phyloP scores from a whole-genome alignment of 2,888 invertebrate species.

The Sturmia bella region DNA sequence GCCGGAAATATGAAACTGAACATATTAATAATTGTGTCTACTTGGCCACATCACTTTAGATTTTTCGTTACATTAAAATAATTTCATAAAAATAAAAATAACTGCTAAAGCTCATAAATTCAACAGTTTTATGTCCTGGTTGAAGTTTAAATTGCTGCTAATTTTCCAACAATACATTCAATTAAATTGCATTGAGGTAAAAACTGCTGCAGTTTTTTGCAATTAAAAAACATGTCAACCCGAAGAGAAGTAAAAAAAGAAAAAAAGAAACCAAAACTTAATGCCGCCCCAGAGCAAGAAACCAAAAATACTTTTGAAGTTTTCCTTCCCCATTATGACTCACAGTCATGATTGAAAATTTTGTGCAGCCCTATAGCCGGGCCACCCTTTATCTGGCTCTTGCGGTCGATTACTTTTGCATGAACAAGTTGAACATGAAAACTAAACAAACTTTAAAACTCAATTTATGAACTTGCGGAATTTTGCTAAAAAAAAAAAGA shows the following conservation, averaged over 20 bases:
- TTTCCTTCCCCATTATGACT: conserved; percentile 52
- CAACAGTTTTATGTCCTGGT: conserved; percentile 21
- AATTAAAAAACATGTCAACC: conserved; percentile 66
- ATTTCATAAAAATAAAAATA: conserved; percentile 18
- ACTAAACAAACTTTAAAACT: conserved; percentile 65
- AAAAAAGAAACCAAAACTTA: conserved; percentile 42
- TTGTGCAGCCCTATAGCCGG: not conserved
- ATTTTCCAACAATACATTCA: conserved; percentile 65
- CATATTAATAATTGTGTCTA: conserved; percentile 33
- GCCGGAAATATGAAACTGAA: conserved; percentile 29
- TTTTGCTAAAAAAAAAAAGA: conserved; percentile 40
- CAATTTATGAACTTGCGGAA: conserved; percentile 71
- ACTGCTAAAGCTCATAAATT: conserved; percentile 25
- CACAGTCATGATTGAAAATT: conserved; percentile 50
- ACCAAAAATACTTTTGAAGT: conserved; percentile 56
- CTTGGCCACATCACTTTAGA: too few relatives aligned
- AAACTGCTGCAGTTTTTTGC: conserved; percentile 64
- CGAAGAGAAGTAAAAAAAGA: conserved; percentile 35
- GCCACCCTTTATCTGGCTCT: conserved; percentile 16
- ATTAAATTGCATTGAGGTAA: conserved; percentile 62
- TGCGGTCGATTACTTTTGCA: conserved; percentile 45
- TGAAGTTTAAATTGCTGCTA: conserved; percentile 58
- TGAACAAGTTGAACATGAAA: conserved; percentile 58
- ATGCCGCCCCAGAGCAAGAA: conserved; percentile 32
- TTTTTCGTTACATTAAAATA: conserved; percentile 14